These are phyloP conservation scores for Acanthochromis polyacanthus DNA, from an alignment of 2,113 vertebrate species.

Conservation along the genomic window DNA sequence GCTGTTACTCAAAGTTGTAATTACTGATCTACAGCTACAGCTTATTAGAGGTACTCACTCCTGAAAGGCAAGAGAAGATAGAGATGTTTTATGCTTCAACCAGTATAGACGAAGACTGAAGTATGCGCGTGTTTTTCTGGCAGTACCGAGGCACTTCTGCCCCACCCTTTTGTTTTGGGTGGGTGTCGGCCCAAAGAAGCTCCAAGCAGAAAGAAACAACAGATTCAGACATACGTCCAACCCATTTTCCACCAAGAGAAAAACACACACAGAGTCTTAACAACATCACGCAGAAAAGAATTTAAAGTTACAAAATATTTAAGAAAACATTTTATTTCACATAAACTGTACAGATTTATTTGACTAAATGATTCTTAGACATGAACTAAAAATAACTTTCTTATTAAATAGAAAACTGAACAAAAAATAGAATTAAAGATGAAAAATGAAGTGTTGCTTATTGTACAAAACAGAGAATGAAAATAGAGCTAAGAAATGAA, in stretches of 20 bases:
- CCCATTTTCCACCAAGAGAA: background rate
- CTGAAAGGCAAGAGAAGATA: slow-evolving; percentile 18
- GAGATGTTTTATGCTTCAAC: slow-evolving; percentile 43
- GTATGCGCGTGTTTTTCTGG: slow-evolving; percentile 28
- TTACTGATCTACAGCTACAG: slow-evolving; percentile 45
- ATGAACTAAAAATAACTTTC: slow-evolving; percentile 94
- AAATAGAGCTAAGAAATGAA: slow-evolving; percentile 91
- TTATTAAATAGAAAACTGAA: slow-evolving; percentile 98
- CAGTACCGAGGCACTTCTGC: slow-evolving; percentile 21
- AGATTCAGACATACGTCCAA: background rate
- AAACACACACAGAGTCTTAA: slow-evolving; percentile 7
- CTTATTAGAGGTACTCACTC: slow-evolving; percentile 24
- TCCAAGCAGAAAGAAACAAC: background rate
- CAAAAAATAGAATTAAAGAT: slow-evolving; percentile 85
- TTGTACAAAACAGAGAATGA: slow-evolving; percentile 92
- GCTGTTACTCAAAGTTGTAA: slow-evolving; percentile 66
- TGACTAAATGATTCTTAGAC: slow-evolving; percentile 97
- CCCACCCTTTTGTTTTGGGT: slow-evolving; percentile 49
- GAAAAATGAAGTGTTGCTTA: slow-evolving; percentile 86
- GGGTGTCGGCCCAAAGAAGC: slow-evolving; percentile 10
- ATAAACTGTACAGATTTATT: slow-evolving; percentile 98
- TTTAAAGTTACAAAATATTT: slow-evolving; percentile 84
- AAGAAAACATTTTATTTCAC: slow-evolving; percentile 93
- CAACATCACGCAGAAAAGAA: slow-evolving; percentile 58
- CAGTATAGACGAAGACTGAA: slow-evolving; percentile 23